These are phyloP conservation scores for Coranthus polyacanthus DNA, from an alignment of 2,797 vertebrate genomes.

Conservation along the genomic window DNA sequence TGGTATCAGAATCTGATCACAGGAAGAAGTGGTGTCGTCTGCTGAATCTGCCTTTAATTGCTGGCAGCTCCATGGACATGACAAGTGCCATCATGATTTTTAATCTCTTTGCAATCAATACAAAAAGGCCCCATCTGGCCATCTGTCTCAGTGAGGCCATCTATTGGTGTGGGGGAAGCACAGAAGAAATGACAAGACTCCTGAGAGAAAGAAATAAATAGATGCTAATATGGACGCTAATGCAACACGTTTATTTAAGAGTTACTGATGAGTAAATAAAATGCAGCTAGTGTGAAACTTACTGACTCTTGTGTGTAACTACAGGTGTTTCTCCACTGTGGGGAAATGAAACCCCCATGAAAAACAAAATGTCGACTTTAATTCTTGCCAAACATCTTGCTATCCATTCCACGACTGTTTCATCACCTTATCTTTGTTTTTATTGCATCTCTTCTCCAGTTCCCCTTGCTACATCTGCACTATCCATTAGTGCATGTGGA, in stretches of 20 bases:
- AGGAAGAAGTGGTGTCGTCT: slow-evolving; percentile 7
- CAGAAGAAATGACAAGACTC: too few species aligned
- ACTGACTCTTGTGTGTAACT: background rate
- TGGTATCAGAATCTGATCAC: background rate
- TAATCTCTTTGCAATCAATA: slow-evolving; percentile 17
- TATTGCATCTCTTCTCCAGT: background rate
- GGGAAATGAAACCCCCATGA: background rate
- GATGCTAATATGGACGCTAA: background rate
- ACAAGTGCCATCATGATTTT: slow-evolving; percentile 20
- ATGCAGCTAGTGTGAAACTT: background rate
- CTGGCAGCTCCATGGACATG: slow-evolving; percentile 1
- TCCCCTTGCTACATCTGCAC: background rate
- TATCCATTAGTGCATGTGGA: background rate
- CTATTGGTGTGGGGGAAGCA: slow-evolving; percentile 42
- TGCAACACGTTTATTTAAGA: background rate
- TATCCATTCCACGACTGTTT: background rate
- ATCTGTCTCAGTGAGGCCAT: slow-evolving; percentile 15
- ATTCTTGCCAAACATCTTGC: background rate
- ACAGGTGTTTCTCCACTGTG: background rate
- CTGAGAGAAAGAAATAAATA: background rate
- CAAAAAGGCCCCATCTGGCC: slow-evolving; percentile 15
- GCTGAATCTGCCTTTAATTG: slow-evolving; percentile 14
- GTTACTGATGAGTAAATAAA: background rate
- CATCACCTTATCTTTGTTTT: background rate
- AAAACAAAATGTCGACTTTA: background rate